Evolutionary conservation across 2,797 vertebrate genomes (phyloP), one percentile per base, ranked within the genome.

Genomic region (Lithobates sylvaticus): DNA sequence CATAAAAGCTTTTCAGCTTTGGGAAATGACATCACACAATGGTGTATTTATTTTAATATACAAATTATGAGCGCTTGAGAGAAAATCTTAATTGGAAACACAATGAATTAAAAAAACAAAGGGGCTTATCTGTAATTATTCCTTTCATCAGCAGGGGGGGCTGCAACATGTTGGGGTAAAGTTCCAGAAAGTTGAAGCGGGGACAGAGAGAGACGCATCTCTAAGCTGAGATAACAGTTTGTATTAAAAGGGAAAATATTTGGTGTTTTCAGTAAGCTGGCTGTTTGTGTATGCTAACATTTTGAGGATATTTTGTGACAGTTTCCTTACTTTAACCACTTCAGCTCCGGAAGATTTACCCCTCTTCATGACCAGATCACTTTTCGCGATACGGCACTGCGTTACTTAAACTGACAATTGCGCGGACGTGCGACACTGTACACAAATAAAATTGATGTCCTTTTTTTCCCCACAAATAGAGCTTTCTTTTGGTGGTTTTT

Each of bases 51-150:
- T 50, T 50, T 70, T 23, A 58, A 58, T 36, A 71, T 58, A 81
- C 44, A 81, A 81, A 61, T 71, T 34, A 36, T 3, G 23, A 39
- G 68, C 12, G 21, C 27, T 26, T 36, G 67, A 54, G 44, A 34
- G 78, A 16, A 71, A 54, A n/a, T 80, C 77, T 79, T 80, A 54
- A 80, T 80, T 80, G 44, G 78, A 80, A 80, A 80, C 34, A 58
- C 78, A 71, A 71, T 80, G 78, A 50, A 70, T 29, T 34, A 65
- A 18, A 6, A 73, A 61, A 64, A 32, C 32, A 58, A 72, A 81
- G 7, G 7, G 39, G 29, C n/a, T 73, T 39, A 82, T 82, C 69
- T 64, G 80, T 73, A n/a, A 82, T 72, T 23, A 18, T 44, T 18
- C 44, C 47, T 39, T 73, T 82, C 15, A 82, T 82, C 54, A 64